These are phyloP conservation scores for Zaprionus lineosus DNA, from an alignment of 2,888 invertebrate genomes.

Conservation along the genomic window DNA sequence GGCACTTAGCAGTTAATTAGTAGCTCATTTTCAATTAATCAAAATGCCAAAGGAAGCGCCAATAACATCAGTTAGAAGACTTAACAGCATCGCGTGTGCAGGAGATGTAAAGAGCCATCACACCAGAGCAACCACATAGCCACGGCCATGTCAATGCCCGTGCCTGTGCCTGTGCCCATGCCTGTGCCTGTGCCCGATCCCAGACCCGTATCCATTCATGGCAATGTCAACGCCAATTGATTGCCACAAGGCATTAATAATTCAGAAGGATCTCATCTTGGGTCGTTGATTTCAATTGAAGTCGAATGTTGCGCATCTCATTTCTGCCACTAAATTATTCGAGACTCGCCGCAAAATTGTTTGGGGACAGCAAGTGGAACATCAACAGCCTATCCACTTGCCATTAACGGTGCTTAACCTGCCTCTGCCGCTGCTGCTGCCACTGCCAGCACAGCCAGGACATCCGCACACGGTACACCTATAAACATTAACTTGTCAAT, in stretches of 20 bases:
- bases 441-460: neutral
- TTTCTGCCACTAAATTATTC: constrained; percentile 70
- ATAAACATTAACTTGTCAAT: constrained; percentile 83
- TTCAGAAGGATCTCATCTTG: constrained; percentile 56
- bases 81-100: constrained; percentile 54
- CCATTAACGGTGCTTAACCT: constrained; percentile 67
- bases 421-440: constrained; percentile 16
- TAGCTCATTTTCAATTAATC: constrained; percentile 76
- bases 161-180: no score
- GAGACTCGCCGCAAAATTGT: constrained; percentile 55
- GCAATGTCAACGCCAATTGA: constrained; percentile 73
- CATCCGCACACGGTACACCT: constrained; percentile 68
- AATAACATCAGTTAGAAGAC: constrained; percentile 38
- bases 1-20: constrained; percentile 60
- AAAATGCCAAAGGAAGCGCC: constrained; percentile 44
- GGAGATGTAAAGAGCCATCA: no score
- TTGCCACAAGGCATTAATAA: constrained; percentile 65
- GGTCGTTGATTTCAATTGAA: constrained; percentile 70
- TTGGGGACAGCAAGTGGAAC: constrained; percentile 58
- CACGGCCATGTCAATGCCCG: no score
- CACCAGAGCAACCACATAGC: neutral
- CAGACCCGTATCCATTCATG: constrained; percentile 1
- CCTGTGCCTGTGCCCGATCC: no score
- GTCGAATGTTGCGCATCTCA: constrained; percentile 56
- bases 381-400: constrained; percentile 76